Percentiles rank a stretch among this genome's conserved stretches.
These are phyloP conservation scores for Sminthurides aquaticus DNA, from an alignment of 2,888 invertebrate species.

Conservation along the genomic window DNA sequence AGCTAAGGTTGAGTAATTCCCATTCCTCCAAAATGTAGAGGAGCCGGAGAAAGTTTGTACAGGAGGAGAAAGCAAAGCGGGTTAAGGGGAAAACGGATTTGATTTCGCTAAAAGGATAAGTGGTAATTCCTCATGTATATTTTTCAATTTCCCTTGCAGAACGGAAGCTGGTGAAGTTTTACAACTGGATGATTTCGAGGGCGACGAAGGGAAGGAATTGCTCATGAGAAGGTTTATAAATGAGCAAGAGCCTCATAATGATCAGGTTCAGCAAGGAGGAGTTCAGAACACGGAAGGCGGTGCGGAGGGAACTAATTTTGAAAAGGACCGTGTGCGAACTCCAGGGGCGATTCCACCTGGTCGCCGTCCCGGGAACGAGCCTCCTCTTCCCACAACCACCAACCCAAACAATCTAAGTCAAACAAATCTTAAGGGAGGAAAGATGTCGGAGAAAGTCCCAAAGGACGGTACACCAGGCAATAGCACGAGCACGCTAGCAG, in stretches of 20 bases:
- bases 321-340: conserved; percentile 5
- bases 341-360: conserved; percentile 9
- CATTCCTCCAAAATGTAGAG: no score
- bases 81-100: no score
- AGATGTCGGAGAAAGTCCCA: conserved; percentile 12
- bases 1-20: no score
- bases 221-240: conserved; percentile 75
- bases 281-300: not conserved
- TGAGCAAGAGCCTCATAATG: conserved; percentile 52
- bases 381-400: conserved; percentile 8
- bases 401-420: conserved; percentile 15
- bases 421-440: conserved; percentile 15
- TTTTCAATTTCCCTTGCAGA: conserved; percentile 24
- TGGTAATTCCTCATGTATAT: not conserved
- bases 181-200: conserved; percentile 51
- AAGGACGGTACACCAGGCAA: conserved; percentile 20
- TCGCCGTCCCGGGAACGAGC: no score
- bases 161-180: conserved; percentile 42
- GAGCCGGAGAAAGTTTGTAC: no score
- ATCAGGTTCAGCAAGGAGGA: conserved; percentile 4
- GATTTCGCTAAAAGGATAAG: not conserved
- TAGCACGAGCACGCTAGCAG: conserved; percentile 8
- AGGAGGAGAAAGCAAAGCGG: no score
- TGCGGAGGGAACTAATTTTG: conserved; percentile 9
- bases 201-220: conserved; percentile 74